A percentile compares a stretch with the other conserved stretches of the same genome.
phyloP scores from a whole-genome alignment of 2,888 invertebrate species.

The Amiota minor region DNA sequence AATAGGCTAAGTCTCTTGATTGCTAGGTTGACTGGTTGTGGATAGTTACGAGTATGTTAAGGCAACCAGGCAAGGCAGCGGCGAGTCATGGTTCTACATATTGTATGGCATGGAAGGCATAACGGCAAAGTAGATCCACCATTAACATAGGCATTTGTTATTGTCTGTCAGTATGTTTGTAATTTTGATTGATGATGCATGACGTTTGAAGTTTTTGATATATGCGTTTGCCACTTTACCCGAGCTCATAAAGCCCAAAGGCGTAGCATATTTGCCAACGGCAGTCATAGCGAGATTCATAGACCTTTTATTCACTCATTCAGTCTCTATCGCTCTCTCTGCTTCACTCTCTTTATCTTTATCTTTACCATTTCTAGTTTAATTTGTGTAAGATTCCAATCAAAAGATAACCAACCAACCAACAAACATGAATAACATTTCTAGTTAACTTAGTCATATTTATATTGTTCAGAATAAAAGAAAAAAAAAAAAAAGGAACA shows the following conservation, averaged over 20 bases:
- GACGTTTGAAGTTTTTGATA: conserved; percentile 50
- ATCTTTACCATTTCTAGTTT: too few species aligned
- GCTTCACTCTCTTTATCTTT: too few species aligned
- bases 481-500: background rate
- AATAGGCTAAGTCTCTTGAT: conserved; percentile 10
- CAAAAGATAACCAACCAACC: background rate
- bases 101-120: too few species aligned
- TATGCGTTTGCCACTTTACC: conserved; percentile 27
- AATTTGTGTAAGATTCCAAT: too few species aligned
- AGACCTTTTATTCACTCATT: too few species aligned
- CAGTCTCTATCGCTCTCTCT: too few species aligned
- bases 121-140: background rate
- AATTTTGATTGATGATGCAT: conserved; percentile 61
- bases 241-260: background rate
- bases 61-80: too few species aligned
- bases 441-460: too few species aligned
- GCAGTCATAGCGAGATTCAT: background rate
- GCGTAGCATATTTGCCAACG: conserved; percentile 11
- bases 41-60: too few species aligned
- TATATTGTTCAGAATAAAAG: too few species aligned
- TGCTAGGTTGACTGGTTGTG: too few species aligned
- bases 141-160: conserved; percentile 17
- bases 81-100: background rate
- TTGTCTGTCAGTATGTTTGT: conserved; percentile 49
- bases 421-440: too few species aligned